Base-by-base conservation (phyloP, 1,140 invertebrate genomes). In the Orius insidiosus region DNA sequence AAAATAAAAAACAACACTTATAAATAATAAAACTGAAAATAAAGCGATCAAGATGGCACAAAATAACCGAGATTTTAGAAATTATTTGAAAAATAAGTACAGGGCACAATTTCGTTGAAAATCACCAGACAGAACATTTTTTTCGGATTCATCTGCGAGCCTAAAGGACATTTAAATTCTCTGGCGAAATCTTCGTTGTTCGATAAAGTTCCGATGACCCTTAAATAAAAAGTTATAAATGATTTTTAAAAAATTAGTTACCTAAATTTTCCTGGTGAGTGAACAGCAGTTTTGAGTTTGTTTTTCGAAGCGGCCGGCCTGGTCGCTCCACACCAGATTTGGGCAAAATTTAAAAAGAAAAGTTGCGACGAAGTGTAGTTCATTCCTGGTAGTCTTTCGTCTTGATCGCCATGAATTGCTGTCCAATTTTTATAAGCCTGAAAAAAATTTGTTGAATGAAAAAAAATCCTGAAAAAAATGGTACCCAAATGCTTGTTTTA, bases 321-420 rank as follows among this genome's bases (percentile, higher is more conserved):
- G 68, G 85, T 80, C 13, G 79, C 75, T 13, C 87, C 85, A 60
- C 86, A 90, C 86, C 86, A 90, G 14, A 89, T 79, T 68, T 87
- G 81, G 2, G 83, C 84, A 55, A 85, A 87, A 56, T 85, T 86
- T 0, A 87, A 60, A 55, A 85, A 88, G 62, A 87, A 87, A 45
- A 87, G 60, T 61, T 88, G 81, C 44, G 72, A 70, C 13, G 76
- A 72, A 1, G 74, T 83, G 47, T 78, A 64, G 52, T 82, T 77
- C 7, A 87, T 60, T 9, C 79, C 80, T 0, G 80, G 80, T 15
- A 87, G 59, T 10, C 63, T 66, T 57, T 82, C 79, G 46, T 69
- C 64, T 2, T 43, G 47, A n/a, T 61, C 55, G 1, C 64, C 63
- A 50, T 77, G 63, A 13, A 52, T 50, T 10, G 51, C 55, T 24